Percentiles rank a stretch among this genome's conserved stretches.
Evolutionary conservation across 2,113 vertebrate genomes (phyloP).

Genomic region (Triplophysa dalaica): DNA sequence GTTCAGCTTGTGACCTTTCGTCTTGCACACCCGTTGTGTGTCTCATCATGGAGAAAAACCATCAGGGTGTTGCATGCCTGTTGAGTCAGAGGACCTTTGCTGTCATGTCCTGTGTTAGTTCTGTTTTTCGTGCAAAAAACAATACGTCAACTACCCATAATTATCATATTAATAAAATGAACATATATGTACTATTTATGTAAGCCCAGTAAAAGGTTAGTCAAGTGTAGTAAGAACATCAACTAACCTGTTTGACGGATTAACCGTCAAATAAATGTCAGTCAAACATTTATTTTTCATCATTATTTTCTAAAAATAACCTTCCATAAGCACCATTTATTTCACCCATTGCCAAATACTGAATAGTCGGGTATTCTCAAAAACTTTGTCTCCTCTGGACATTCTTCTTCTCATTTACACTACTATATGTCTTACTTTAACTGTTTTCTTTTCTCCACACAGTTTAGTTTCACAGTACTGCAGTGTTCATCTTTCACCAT

Average conservation of each 20-base stretch:
- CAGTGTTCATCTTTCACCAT: conserved; percentile 52
- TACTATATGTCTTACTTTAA: not conserved
- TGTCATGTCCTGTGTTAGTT: not conserved
- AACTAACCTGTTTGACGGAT: too few species aligned
- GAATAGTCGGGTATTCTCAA: not conserved
- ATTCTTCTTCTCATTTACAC: not conserved
- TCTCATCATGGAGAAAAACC: conserved; percentile 6
- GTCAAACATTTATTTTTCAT: too few species aligned
- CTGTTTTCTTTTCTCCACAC: not conserved
- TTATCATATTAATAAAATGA: too few species aligned
- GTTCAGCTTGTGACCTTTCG: conserved; percentile 24
- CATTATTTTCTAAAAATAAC: too few species aligned
- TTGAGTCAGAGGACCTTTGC: conserved; percentile 31
- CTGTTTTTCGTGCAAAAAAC: not conserved
- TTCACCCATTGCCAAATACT: not conserved
- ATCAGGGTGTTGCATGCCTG: not conserved
- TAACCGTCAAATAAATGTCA: too few species aligned
- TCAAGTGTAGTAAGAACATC: too few species aligned
- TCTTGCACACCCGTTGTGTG: conserved; percentile 16
- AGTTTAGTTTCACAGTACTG: too few species aligned
- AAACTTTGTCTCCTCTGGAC: not conserved
- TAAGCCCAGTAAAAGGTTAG: too few species aligned
- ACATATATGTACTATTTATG: not conserved
- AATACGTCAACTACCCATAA: not conserved
- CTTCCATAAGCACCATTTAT: not conserved